Percentiles rank a stretch among this genome's conserved stretches.
phyloP scores from a whole-genome alignment of 92 coral and sea anemone genomes.

The Zoanthus sociatus region DNA sequence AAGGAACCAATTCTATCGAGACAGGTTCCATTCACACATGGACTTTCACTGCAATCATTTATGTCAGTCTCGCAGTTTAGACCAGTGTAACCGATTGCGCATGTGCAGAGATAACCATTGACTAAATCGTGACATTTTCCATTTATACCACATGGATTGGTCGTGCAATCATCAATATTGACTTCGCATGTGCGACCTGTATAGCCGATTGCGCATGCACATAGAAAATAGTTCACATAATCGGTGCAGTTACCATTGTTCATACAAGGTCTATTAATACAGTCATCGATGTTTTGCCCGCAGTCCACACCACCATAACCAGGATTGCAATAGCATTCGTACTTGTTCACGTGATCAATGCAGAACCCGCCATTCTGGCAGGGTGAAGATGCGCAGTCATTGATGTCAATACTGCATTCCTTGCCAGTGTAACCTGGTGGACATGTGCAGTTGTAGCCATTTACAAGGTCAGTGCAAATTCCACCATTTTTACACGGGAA shows the following conservation, averaged over 20 bases:
- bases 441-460: slow-evolving; percentile 75
- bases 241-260: slow-evolving; percentile 85
- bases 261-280: slow-evolving; percentile 75
- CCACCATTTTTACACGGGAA: slow-evolving; percentile 77
- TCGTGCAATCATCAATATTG: slow-evolving; percentile 76
- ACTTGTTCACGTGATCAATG: slow-evolving; percentile 73
- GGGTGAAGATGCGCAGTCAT: slow-evolving; percentile 65
- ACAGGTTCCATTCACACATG: slow-evolving; percentile 79
- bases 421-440: slow-evolving; percentile 75
- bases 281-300: slow-evolving; percentile 83
- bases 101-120: slow-evolving; percentile 71
- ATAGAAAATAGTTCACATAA: slow-evolving; percentile 67
- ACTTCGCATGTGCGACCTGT: slow-evolving; percentile 80
- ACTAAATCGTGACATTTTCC: slow-evolving; percentile 72
- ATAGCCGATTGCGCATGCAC: slow-evolving; percentile 79
- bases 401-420: slow-evolving; percentile 63
- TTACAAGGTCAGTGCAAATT: slow-evolving; percentile 72
- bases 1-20: slow-evolving; percentile 70
- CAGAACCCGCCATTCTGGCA: slow-evolving; percentile 79
- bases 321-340: slow-evolving; percentile 79
- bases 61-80: slow-evolving; percentile 66
- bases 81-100: slow-evolving; percentile 76
- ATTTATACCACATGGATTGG: slow-evolving; percentile 66
- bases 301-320: slow-evolving; percentile 80
- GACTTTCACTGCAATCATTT: slow-evolving; percentile 68